These are phyloP conservation scores for Melangyna quadrimaculata DNA, from an alignment of 2,888 invertebrate genomes.

Conservation along the genomic window DNA sequence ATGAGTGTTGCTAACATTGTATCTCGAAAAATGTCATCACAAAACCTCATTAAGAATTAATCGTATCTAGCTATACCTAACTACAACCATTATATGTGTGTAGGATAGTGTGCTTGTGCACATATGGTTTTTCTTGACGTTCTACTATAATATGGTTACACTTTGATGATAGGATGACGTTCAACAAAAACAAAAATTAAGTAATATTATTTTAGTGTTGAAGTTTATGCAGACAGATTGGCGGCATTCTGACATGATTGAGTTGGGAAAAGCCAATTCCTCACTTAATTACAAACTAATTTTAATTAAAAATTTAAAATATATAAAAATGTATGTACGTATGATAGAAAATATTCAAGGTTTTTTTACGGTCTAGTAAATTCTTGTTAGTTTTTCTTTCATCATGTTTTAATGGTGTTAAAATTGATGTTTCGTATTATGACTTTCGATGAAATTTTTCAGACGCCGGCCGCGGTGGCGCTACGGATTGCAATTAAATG, in stretches of 20 bases:
- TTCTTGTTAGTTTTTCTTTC: neutral
- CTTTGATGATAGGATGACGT: conserved; percentile 7
- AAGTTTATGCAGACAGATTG: conserved; percentile 2
- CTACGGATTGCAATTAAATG: neutral
- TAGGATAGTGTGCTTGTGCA: neutral
- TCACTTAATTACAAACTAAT: conserved; percentile 39
- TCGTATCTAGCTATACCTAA: conserved; percentile 10
- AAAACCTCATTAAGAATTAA: conserved; percentile 67
- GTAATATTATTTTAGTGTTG: conserved; percentile 10
- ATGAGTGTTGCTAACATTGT: conserved; percentile 43
- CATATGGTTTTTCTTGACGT: neutral
- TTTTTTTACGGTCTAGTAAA: neutral
- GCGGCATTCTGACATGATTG: conserved; percentile 7
- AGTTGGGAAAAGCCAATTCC: conserved; percentile 19
- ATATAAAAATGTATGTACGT: neutral
- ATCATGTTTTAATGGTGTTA: neutral
- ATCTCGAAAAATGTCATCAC: conserved; percentile 57
- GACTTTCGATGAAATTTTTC: neutral
- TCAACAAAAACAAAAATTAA: neutral
- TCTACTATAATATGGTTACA: conserved; percentile 8
- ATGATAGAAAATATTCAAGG: neutral
- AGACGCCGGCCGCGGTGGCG: too few species aligned
- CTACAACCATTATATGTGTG: neutral
- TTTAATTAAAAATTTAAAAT: conserved; percentile 7
- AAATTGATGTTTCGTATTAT: neutral